Conservation (phyloP, 2,888 invertebrate genomes). For the Mesorhabditis sp. region DNA sequence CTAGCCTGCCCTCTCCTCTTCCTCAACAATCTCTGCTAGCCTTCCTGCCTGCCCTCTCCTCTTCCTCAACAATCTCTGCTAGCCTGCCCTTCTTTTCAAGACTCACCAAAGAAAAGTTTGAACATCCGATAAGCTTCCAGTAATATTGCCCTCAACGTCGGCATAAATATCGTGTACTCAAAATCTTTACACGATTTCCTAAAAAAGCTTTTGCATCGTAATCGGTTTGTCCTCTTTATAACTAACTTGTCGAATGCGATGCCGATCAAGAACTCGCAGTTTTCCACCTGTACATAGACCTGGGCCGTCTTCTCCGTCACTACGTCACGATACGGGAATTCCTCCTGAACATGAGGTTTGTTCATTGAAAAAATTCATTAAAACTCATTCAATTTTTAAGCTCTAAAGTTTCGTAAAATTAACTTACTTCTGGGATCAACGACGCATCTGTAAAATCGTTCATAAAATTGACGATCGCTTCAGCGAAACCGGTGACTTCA, state of each 20-base stretch:
- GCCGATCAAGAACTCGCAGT: constrained; percentile 49
- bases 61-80: too few species aligned
- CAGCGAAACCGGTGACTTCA: constrained; percentile 86
- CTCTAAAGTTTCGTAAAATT: too few species aligned
- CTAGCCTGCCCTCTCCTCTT: too few species aligned
- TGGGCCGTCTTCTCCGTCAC: constrained; percentile 31
- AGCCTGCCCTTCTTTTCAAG: too few species aligned
- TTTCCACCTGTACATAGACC: constrained; percentile 29
- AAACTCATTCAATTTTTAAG: too few species aligned
- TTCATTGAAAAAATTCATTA: neutral
- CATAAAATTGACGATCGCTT: constrained; percentile 90
- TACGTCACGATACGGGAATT: constrained; percentile 30
- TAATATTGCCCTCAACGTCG: constrained; percentile 32
- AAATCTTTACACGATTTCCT: constrained; percentile 30
- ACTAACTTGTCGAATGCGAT: constrained; percentile 45
- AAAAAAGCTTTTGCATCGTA: neutral
- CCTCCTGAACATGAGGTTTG: constrained; percentile 12
- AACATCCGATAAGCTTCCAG: constrained; percentile 41
- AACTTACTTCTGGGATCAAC: too few species aligned
- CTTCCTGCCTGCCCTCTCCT: too few species aligned
- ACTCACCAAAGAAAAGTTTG: constrained; percentile 43
- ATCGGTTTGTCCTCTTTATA: neutral
- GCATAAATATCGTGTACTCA: constrained; percentile 37
- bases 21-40: too few species aligned
- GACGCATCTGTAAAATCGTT: constrained; percentile 59